These are phyloP conservation scores for Scomberomorus guttatus DNA, from an alignment of 2,797 vertebrate genomes.

Conservation along the genomic window DNA sequence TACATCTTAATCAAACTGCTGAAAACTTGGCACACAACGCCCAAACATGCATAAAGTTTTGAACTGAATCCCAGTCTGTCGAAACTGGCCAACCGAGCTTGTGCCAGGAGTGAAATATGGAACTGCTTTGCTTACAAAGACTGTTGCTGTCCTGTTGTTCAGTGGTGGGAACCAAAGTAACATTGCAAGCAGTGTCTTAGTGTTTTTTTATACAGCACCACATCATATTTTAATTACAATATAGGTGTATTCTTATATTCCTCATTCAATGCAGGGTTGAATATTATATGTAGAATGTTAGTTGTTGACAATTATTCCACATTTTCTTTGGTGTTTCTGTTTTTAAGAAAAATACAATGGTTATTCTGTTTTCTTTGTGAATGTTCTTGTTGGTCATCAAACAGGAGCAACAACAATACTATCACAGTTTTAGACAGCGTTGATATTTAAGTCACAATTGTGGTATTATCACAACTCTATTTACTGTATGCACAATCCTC, in stretches of 20 bases:
- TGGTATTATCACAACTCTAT: no score
- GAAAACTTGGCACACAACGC: not conserved
- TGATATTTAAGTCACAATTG: no score
- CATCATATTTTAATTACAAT: conserved; percentile 12
- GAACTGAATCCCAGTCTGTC: conserved; percentile 10
- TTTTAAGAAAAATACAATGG: no score
- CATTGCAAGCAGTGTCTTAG: not conserved
- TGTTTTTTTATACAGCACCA: not conserved
- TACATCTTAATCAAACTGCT: conserved; percentile 8
- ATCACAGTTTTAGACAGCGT: not conserved
- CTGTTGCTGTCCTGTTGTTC: conserved; percentile 26
- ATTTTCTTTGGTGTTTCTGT: no score
- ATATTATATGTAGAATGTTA: not conserved
- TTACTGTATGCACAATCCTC: no score
- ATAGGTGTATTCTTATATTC: not conserved
- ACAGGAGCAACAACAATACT: not conserved
- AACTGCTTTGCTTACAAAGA: conserved; percentile 12
- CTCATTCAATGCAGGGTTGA: not conserved
- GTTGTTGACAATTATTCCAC: not conserved
- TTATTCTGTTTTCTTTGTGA: no score
- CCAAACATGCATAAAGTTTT: conserved; percentile 26
- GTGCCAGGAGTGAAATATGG: conserved; percentile 38
- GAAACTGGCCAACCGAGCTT: conserved; percentile 12
- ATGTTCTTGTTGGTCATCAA: not conserved
- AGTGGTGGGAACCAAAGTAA: not conserved